phyloP scores from a whole-genome alignment of 2,113 vertebrate genomes.

The Amphilophus citrinellus region DNA sequence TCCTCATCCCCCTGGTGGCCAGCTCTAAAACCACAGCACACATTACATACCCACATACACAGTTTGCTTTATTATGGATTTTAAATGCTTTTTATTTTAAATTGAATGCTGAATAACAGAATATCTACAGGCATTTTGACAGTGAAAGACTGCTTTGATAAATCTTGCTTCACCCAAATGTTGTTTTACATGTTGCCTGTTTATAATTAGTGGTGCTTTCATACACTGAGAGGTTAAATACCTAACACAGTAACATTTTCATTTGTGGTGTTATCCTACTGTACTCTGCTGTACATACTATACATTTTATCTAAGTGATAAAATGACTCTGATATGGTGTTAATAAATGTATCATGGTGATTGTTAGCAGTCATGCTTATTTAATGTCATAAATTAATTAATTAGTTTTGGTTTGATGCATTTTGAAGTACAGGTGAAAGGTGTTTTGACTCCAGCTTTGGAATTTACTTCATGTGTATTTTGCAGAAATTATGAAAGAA shows the following conservation, averaged over 20 bases:
- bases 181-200: background rate
- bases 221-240: background rate
- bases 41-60: background rate
- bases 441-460: background rate
- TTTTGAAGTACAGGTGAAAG: background rate
- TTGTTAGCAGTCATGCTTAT: background rate
- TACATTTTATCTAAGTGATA: background rate
- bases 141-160: background rate
- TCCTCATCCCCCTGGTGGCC: slow-evolving; percentile 70
- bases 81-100: background rate
- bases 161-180: background rate
- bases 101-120: background rate
- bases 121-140: background rate
- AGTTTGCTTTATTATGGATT: background rate
- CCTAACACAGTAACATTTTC: background rate
- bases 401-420: background rate
- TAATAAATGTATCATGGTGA: background rate
- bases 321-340: background rate
- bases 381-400: background rate
- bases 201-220: slow-evolving; percentile 4
- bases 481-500: background rate
- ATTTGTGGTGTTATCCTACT: background rate
- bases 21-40: slow-evolving; percentile 30
- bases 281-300: background rate
- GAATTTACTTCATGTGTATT: background rate